Evolutionary conservation across 2,888 invertebrate genomes (phyloP), one percentile per base, ranked within the genome.

Genomic region (Drosophila dives): DNA sequence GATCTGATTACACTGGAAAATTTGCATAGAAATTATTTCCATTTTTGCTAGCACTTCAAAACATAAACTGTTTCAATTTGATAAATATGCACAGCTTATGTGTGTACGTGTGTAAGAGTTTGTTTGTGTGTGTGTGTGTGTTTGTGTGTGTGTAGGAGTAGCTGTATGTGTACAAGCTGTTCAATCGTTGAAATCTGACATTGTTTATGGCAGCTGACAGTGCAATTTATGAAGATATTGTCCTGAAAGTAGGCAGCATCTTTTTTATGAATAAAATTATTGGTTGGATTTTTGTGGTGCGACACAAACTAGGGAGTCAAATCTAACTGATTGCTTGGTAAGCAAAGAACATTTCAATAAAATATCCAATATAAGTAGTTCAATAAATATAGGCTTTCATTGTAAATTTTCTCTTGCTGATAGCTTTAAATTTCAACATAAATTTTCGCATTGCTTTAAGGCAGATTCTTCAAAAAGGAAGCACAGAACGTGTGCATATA

Each of bases 1-100:
- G 86, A 85, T 85, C 84, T 75, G 84, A 88, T 88, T 88, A 85
- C 78, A 72, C 59, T 5, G 29, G 15, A 32, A 70, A 86, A 86
- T 86, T 86, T 86, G 86, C 85, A 86, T 86, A 81, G 79, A 86
- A 86, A 84, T 86, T 86, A 89, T 89, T 79, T 86, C 72, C 64
- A 78, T 80, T 75, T 71, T 63, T 63, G 51, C 65, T 67, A 49
- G 65, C 69, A 54, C 55, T 75, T 66, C 61, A 62, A 72, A 72
- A 69, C 67, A 65, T 70, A 72, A 75, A 88, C 71, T 83, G 88
- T 77, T 80, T 83, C 81, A 88, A 75, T 83, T 82, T 83, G 77
- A 74, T 72, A 72, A 77, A 82, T 73, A 40, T 82, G 68, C 50
- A 48, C 55, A 53, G 53, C 32, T 68, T 66, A 58, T 58, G 64